A percentile compares a stretch with the other conserved stretches of the same genome.
phyloP scores from a whole-genome alignment of 2,797 vertebrate species.

The Pangasius krempfi region DNA sequence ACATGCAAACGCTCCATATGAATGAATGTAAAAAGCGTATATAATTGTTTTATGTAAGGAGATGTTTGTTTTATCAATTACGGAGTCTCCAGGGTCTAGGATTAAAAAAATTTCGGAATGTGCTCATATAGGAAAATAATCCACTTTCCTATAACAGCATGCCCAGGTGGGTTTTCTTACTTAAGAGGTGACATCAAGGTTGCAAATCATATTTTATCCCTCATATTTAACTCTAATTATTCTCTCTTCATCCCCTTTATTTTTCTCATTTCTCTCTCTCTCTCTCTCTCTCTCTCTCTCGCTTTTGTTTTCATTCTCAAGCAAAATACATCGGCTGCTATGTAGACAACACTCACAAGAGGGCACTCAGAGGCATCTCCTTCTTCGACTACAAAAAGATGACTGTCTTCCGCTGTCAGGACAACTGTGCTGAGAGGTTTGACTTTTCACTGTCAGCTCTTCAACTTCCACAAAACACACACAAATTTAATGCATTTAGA shows the following conservation, averaged over 20 bases:
- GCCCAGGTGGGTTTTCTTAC: neutral
- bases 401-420: conserved; percentile 98
- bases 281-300: neutral
- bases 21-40: too few species aligned
- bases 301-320: conserved; percentile 59
- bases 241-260: neutral
- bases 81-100: neutral
- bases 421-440: conserved; percentile 98
- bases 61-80: neutral
- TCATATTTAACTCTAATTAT: neutral
- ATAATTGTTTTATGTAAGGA: neutral
- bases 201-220: too few species aligned
- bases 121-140: neutral
- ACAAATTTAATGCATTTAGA: neutral
- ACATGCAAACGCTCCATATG: neutral
- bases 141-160: neutral
- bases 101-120: neutral
- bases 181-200: neutral
- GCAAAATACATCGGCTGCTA: conserved; percentile 95
- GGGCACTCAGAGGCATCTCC: conserved; percentile 90
- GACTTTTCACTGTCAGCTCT: conserved; percentile 50
- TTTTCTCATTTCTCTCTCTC: neutral
- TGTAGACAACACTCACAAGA: conserved; percentile 83
- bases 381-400: conserved; percentile 99
- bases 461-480: neutral